Percentiles rank a stretch among this genome's conserved stretches.
These are phyloP conservation scores for Auanema sp. DNA, from an alignment of 2,888 invertebrate species.

Conservation along the genomic window DNA sequence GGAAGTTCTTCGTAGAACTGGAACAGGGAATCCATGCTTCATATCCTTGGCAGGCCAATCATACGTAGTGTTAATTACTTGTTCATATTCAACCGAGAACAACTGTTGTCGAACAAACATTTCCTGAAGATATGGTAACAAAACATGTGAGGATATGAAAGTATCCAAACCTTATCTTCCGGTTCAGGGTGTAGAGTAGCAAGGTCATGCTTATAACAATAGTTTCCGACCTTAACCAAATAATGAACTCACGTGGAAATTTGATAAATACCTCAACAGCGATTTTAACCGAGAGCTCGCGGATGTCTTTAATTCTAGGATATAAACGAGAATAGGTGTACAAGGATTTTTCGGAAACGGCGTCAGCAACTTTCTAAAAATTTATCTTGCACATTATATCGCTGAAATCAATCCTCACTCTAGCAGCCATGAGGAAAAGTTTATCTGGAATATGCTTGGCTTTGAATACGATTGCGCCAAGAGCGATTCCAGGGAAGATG, in stretches of 20 bases:
- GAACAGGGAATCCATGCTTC: constrained; percentile 61
- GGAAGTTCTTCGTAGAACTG: constrained; percentile 53
- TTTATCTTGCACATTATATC: too few species aligned
- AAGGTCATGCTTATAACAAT: constrained; percentile 74
- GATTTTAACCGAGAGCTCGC: constrained; percentile 83
- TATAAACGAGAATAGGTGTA: constrained; percentile 81
- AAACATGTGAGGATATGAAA: background rate
- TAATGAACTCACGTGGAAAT: background rate
- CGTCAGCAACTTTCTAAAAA: constrained; percentile 76
- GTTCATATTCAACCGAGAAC: constrained; percentile 68
- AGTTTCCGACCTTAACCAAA: constrained; percentile 66
- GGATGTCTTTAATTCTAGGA: constrained; percentile 82
- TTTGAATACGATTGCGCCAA: constrained; percentile 88
- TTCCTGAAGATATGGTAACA: constrained; percentile 48
- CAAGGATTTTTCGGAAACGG: constrained; percentile 81
- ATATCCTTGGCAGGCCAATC: constrained; percentile 66
- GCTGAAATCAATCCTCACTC: too few species aligned
- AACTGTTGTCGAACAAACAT: constrained; percentile 67
- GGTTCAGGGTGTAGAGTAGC: constrained; percentile 70
- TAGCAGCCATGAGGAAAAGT: constrained; percentile 91
- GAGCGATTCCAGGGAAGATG: constrained; percentile 90
- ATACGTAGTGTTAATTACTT: constrained; percentile 67
- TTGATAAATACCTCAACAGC: constrained; percentile 15
- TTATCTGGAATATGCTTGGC: constrained; percentile 90
- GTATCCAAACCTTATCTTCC: constrained; percentile 65